Evolutionary conservation across 2,888 invertebrate species (phyloP).

Genomic region (Plebejus anna): DNA sequence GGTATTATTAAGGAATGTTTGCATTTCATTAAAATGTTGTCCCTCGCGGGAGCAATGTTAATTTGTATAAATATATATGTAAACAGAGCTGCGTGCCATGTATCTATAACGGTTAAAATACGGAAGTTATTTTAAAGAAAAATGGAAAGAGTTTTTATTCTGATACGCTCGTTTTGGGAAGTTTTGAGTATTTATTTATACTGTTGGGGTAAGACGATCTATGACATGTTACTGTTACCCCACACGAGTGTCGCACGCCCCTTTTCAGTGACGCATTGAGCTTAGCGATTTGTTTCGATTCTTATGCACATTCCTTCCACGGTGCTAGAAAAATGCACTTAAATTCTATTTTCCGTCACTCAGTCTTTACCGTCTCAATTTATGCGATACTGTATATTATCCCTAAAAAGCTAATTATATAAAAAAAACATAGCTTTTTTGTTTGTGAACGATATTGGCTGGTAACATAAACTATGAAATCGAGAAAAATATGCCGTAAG

Average conservation of each 20-base stretch:
- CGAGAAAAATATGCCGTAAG: no score
- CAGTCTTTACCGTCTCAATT: not conserved
- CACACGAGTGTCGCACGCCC: constrained; percentile 15
- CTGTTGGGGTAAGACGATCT: constrained; percentile 55
- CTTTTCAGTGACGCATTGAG: constrained; percentile 30
- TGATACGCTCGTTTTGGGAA: constrained; percentile 76
- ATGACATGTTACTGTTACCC: constrained; percentile 41
- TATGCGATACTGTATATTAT: not conserved
- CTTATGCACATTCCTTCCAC: constrained; percentile 83
- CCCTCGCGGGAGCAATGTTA: constrained; percentile 18
- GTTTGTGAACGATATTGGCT: no score
- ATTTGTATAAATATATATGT: constrained; percentile 59
- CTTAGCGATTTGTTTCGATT: constrained; percentile 45
- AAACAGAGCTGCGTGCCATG: constrained; percentile 77
- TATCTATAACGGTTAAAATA: constrained; percentile 68
- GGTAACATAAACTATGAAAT: no score
- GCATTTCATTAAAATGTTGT: not conserved
- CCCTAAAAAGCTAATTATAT: not conserved
- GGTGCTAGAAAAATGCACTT: constrained; percentile 66
- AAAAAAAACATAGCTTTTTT: not conserved
- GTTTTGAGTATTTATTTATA: constrained; percentile 78
- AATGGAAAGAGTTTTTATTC: constrained; percentile 62
- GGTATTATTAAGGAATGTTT: not conserved
- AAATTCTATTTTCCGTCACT: constrained; percentile 22
- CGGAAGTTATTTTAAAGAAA: constrained; percentile 64